Percentiles rank a stretch among this genome's conserved stretches.
Conservation (phyloP, 2,797 vertebrate species). For the Morus bassanus region DNA sequence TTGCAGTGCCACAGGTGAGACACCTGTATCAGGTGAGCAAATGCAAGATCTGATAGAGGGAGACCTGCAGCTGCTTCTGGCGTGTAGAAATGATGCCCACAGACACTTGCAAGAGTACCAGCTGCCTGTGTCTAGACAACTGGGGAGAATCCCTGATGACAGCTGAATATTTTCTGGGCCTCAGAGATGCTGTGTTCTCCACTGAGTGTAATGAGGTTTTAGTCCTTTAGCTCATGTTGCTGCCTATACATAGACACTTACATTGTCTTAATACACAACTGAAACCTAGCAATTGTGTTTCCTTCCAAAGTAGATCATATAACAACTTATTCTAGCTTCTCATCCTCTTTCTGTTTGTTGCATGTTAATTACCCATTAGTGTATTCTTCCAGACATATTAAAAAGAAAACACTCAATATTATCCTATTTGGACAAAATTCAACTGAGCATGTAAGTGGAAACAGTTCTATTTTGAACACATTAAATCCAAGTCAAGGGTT, state of each 20-base stretch:
- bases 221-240: not conserved
- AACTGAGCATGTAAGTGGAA: not conserved
- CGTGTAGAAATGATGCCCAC: not conserved
- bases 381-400: not conserved
- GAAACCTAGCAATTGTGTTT: not conserved
- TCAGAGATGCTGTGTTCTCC: not conserved
- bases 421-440: not conserved
- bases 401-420: not conserved
- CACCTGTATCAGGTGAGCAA: not conserved
- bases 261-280: not conserved
- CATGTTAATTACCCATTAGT: not conserved
- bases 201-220: not conserved
- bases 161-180: not conserved
- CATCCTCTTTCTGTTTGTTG: not conserved
- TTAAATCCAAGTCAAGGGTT: not conserved
- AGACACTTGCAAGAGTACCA: not conserved
- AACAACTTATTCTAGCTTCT: not conserved
- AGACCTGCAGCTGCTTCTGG: not conserved
- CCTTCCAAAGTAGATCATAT: not conserved
- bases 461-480: not conserved
- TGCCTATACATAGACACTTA: not conserved
- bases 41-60: not conserved
- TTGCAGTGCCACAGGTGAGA: rapidly evolving
- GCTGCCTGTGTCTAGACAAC: not conserved
- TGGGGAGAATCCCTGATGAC: not conserved